These are phyloP conservation scores for Lobophora halterata DNA, from an alignment of 2,888 invertebrate genomes.

Conservation along the genomic window DNA sequence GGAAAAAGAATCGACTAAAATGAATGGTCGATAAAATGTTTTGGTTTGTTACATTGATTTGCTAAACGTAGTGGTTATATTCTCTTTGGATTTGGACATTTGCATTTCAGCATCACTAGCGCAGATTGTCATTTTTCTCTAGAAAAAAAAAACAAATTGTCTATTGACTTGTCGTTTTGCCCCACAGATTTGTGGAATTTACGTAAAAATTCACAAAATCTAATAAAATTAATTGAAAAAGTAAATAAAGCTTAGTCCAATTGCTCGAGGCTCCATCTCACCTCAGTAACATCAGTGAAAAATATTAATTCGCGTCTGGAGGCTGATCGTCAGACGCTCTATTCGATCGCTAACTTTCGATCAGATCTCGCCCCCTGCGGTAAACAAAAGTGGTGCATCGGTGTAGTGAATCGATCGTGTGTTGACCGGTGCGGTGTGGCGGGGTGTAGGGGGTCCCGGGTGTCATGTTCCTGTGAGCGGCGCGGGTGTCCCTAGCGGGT, in stretches of 20 bases:
- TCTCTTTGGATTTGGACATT: too few relatives aligned
- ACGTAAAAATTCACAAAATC: constrained; percentile 51
- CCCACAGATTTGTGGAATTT: constrained; percentile 70
- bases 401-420: constrained; percentile 39
- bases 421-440: constrained; percentile 29
- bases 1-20: too few relatives aligned
- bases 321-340: constrained; percentile 43
- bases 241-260: constrained; percentile 28
- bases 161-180: constrained; percentile 75
- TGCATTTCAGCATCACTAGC: too few relatives aligned
- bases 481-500: constrained; percentile 43
- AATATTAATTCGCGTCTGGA: constrained; percentile 12
- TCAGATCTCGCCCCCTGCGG: constrained; percentile 62
- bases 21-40: too few relatives aligned
- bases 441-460: constrained; percentile 16
- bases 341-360: constrained; percentile 55
- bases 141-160: constrained; percentile 46
- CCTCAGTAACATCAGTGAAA: constrained; percentile 2
- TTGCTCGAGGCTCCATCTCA: background rate
- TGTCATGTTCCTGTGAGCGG: constrained; percentile 56
- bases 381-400: constrained; percentile 59
- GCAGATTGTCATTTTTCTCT: too few relatives aligned
- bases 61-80: too few relatives aligned
- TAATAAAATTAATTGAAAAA: constrained; percentile 47
- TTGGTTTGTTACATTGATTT: too few relatives aligned